phyloP scores from a whole-genome alignment of 1,140 invertebrate genomes.

The Cryptotermes secundus region DNA sequence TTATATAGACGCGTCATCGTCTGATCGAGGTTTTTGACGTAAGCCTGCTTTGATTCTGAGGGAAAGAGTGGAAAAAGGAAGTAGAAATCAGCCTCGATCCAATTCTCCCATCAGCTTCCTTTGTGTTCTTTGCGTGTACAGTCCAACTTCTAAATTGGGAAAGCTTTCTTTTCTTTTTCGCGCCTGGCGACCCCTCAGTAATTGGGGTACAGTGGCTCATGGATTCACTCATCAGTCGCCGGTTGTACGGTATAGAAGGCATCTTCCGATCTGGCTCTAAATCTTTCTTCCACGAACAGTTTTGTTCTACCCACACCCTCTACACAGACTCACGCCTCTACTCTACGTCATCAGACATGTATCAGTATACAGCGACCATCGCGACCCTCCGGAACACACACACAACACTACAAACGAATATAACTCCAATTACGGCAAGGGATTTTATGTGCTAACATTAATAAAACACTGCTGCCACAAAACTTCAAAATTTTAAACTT shows the following conservation, averaged over 20 bases:
- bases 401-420: no score
- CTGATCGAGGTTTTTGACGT: not conserved
- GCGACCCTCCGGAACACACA: no score
- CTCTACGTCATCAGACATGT: not conserved
- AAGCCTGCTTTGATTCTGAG: slow-evolving; percentile 10
- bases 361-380: not conserved
- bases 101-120: not conserved
- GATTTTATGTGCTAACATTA: no score
- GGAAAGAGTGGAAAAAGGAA: not conserved
- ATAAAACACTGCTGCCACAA: no score
- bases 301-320: not conserved
- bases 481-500: no score
- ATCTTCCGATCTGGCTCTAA: not conserved
- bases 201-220: slow-evolving; percentile 3
- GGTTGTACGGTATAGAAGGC: not conserved
- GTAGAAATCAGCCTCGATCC: not conserved
- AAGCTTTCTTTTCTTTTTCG: slow-evolving; percentile 11
- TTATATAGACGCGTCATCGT: not conserved
- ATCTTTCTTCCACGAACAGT: not conserved
- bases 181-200: slow-evolving; percentile 5
- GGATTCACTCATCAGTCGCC: slow-evolving; percentile 2
- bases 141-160: slow-evolving; percentile 19
- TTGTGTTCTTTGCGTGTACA: slow-evolving; percentile 19
- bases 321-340: not conserved
- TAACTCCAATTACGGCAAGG: no score